Evolutionary conservation across 2,113 vertebrate genomes (phyloP).

Genomic region (Seriola aureovittata): DNA sequence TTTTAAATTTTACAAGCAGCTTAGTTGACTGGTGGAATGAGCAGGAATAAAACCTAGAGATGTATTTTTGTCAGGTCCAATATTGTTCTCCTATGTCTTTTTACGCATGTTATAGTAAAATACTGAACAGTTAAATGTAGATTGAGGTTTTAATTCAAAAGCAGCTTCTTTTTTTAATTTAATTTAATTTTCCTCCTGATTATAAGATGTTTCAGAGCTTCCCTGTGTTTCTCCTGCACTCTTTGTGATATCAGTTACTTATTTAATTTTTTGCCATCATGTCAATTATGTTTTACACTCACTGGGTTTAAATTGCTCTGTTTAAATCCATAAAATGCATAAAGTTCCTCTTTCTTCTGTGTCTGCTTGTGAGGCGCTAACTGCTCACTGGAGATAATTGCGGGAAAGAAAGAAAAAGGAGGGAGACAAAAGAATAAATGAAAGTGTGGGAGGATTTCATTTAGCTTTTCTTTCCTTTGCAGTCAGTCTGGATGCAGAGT

Average conservation of each 20-base stretch:
- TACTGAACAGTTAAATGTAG: slow-evolving; percentile 4
- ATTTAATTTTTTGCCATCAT: slow-evolving; percentile 25
- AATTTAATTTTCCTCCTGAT: slow-evolving; percentile 6
- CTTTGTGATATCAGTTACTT: slow-evolving; percentile 40
- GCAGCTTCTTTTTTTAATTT: slow-evolving; percentile 2
- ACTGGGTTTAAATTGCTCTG: slow-evolving; percentile 16
- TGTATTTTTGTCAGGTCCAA: neutral
- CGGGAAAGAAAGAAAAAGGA: slow-evolving; percentile 23
- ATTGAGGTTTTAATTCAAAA: slow-evolving; percentile 32
- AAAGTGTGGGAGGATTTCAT: slow-evolving; percentile 61
- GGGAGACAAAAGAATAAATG: slow-evolving; percentile 38
- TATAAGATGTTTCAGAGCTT: neutral
- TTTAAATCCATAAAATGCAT: slow-evolving; percentile 33
- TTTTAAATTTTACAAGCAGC: neutral
- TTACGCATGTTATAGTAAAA: neutral
- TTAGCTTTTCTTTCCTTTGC: slow-evolving; percentile 1
- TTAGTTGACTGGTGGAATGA: no score
- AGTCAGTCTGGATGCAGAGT: slow-evolving; percentile 19
- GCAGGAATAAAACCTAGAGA: neutral
- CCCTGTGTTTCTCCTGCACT: slow-evolving; percentile 5
- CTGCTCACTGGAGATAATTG: slow-evolving; percentile 37
- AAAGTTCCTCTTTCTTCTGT: slow-evolving; percentile 9
- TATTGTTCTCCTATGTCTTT: neutral
- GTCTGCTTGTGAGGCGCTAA: neutral
- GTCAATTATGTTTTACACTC: slow-evolving; percentile 36